Percentiles rank a stretch among this genome's conserved stretches.
These are phyloP conservation scores for Caranx ignobilis DNA, from an alignment of 2,113 vertebrate species.

Conservation along the genomic window DNA sequence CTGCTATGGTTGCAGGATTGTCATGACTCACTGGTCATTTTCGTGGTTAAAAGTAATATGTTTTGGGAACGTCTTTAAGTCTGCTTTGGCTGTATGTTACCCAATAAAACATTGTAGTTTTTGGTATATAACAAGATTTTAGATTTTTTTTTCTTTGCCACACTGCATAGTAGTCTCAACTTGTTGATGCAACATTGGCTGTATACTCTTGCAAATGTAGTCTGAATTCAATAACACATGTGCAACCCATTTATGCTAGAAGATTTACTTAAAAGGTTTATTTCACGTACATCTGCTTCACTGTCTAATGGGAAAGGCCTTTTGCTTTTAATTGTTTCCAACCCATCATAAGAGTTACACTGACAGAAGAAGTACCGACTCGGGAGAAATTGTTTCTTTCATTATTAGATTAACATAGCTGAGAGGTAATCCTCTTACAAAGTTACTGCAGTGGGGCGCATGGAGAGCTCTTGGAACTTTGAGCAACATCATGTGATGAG, in stretches of 20 bases:
- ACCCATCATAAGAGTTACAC: neutral
- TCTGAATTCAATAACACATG: neutral
- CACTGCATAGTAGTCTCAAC: neutral
- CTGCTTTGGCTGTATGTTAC: neutral
- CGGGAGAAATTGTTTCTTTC: constrained; percentile 47
- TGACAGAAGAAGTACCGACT: constrained; percentile 16
- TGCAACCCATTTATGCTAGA: neutral
- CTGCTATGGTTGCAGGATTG: neutral
- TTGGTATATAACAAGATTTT: neutral
- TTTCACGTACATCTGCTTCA: neutral
- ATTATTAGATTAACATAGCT: constrained; percentile 82
- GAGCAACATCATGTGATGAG: constrained; percentile 72
- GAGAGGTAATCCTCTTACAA: constrained; percentile 79
- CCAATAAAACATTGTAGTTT: neutral
- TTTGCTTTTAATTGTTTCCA: neutral
- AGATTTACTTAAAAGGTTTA: neutral
- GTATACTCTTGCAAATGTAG: neutral
- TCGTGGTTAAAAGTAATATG: neutral
- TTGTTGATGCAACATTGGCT: neutral
- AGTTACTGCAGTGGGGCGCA: constrained; percentile 57
- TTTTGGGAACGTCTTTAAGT: neutral
- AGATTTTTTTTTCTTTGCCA: neutral
- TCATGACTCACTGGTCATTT: neutral
- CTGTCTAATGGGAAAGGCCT: neutral
- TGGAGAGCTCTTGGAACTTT: constrained; percentile 42